Evolutionary conservation across 1,140 invertebrate species (phyloP).

Genomic region (Lordiphosa collinella): DNA sequence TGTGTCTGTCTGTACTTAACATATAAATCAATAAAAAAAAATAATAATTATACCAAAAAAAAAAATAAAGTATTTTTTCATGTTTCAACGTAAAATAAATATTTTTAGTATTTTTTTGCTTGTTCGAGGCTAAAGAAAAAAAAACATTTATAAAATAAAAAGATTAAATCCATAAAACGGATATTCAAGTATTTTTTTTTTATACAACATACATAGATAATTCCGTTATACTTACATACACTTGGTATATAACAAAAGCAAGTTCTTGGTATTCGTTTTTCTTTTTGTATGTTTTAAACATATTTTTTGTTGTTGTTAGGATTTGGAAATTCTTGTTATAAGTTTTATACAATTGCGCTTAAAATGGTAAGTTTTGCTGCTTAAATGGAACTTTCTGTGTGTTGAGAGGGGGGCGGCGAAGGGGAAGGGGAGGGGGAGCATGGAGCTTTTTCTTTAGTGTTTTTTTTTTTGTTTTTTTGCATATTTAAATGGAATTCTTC

Average conservation of each 20-base stretch:
- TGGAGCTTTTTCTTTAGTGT: slow-evolving; percentile 9
- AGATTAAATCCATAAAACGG: slow-evolving; percentile 66
- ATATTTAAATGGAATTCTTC: slow-evolving; percentile 16
- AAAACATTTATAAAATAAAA: slow-evolving; percentile 4
- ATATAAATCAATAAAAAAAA: slow-evolving; percentile 23
- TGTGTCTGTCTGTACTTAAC: background rate
- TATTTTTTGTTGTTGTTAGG: slow-evolving; percentile 28
- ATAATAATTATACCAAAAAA: slow-evolving; percentile 11
- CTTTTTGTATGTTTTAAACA: slow-evolving; percentile 69
- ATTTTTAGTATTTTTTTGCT: slow-evolving; percentile 27
- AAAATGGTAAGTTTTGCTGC: slow-evolving; percentile 18
- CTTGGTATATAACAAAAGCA: slow-evolving; percentile 39
- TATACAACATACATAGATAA: slow-evolving; percentile 47
- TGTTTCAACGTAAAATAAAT: slow-evolving; percentile 20
- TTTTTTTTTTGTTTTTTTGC: slow-evolving; percentile 25
- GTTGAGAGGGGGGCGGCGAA: background rate
- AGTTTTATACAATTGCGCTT: slow-evolving; percentile 36
- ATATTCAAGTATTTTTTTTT: slow-evolving; percentile 45
- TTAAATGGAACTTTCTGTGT: slow-evolving; percentile 12
- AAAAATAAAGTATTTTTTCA: slow-evolving; percentile 1
- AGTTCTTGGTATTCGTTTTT: slow-evolving; percentile 24
- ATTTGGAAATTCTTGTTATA: slow-evolving; percentile 49
- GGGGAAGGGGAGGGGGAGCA: background rate
- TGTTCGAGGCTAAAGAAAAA: slow-evolving; percentile 30
- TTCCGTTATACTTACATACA: slow-evolving; percentile 43